These are phyloP conservation scores for Misgurnus anguillicaudatus DNA, from an alignment of 2,113 vertebrate species.

Conservation along the genomic window DNA sequence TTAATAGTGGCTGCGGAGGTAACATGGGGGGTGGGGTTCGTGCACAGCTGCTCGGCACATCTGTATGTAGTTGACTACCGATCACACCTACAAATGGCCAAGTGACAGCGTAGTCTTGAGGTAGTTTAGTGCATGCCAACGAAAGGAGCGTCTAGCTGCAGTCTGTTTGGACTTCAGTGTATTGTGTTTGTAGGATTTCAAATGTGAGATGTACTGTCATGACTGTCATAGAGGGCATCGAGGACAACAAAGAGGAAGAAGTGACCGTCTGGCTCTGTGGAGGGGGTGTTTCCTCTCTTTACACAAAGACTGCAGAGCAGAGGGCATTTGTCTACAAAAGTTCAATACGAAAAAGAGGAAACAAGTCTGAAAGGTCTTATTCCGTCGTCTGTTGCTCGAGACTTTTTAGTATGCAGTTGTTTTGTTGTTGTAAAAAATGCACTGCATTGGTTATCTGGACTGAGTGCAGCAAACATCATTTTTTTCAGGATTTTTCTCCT, in stretches of 20 bases:
- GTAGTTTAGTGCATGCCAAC: not conserved
- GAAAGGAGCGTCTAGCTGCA: not conserved
- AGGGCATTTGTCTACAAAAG: constrained; percentile 36
- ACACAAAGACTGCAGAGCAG: constrained; percentile 55
- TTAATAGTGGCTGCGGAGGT: constrained; percentile 28
- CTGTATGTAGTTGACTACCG: constrained; percentile 37
- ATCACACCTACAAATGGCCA: not conserved
- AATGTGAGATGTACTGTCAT: not conserved
- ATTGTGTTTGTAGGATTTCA: too few species aligned
- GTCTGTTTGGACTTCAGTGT: not conserved
- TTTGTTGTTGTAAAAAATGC: too few species aligned
- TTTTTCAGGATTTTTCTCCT: not conserved
- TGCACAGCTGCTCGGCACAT: constrained; percentile 39
- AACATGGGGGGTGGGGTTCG: not conserved
- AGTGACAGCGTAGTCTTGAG: constrained; percentile 25
- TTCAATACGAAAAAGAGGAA: constrained; percentile 37
- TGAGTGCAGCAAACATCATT: too few species aligned
- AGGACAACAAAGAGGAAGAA: constrained; percentile 59
- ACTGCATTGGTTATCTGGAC: not conserved
- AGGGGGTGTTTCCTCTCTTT: constrained; percentile 46
- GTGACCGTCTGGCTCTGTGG: constrained; percentile 51
- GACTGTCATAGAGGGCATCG: constrained; percentile 19
- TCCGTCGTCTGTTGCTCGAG: not conserved
- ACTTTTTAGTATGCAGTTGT: too few species aligned
- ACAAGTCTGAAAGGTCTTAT: constrained; percentile 41